phyloP scores from a whole-genome alignment of 2,888 invertebrate genomes.

The Arenicola marina region DNA sequence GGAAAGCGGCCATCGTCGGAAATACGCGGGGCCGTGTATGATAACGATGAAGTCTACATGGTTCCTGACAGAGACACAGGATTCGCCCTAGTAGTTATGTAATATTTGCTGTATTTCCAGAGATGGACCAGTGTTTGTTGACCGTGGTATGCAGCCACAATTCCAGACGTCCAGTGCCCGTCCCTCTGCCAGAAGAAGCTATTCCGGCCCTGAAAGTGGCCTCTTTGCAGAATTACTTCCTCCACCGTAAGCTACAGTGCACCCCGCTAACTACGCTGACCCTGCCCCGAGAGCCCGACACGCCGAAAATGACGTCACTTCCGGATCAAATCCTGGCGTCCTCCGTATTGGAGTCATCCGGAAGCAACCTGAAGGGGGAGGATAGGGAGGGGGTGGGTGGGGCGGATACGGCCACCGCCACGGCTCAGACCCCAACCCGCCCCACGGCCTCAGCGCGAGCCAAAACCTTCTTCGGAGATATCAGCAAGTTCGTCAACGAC shows the following conservation, averaged over 20 bases:
- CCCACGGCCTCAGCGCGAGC: not conserved
- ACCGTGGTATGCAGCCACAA: slow-evolving; percentile 37
- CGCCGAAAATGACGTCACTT: too few relatives aligned
- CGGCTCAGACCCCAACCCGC: not conserved
- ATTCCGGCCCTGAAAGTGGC: slow-evolving; percentile 26
- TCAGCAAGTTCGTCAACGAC: not conserved
- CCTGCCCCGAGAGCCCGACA: slow-evolving; percentile 15
- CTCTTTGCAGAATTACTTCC: slow-evolving; percentile 40
- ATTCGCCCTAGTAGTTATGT: too few relatives aligned
- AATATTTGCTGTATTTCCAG: slow-evolving; percentile 36
- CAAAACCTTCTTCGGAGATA: not conserved
- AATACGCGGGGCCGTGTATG: too few relatives aligned
- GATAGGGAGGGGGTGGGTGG: too few relatives aligned
- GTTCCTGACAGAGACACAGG: too few relatives aligned
- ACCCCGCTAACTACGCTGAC: slow-evolving; percentile 39
- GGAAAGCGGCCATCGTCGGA: too few relatives aligned
- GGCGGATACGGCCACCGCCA: too few relatives aligned
- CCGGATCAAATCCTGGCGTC: too few relatives aligned
- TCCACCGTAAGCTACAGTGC: slow-evolving; percentile 39
- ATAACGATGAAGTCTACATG: too few relatives aligned
- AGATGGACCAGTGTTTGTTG: slow-evolving; percentile 45
- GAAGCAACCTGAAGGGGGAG: too few relatives aligned
- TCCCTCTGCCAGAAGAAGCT: too few relatives aligned
- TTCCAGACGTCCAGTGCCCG: slow-evolving; percentile 14
- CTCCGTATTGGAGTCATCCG: too few relatives aligned